Evolutionary conservation across 2,113 vertebrate genomes (phyloP), one percentile per base, ranked within the genome.

Genomic region (Microcebus lehilahytsara): DNA sequence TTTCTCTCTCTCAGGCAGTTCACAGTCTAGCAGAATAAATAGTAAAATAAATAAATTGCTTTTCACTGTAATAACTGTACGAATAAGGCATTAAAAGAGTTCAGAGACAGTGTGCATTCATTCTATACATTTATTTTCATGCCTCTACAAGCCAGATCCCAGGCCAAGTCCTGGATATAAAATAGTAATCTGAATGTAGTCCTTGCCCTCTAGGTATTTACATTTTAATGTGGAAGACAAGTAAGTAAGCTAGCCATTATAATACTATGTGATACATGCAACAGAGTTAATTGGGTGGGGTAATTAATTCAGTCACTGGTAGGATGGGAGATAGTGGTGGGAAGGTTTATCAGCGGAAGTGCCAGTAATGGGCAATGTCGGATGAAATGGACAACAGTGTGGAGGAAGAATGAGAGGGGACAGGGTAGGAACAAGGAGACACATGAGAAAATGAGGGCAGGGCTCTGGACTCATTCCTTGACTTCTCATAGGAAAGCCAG

Each of bases 181-280:
- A 85, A n/a, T 1, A 86, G 46, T 40, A 79, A 93, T 78, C 49
- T 93, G 93, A 91, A 93, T 75, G 85, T 74, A 81, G 53, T 66
- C 40, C 49, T 96, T 72, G 7, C 25, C 72, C 74, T 97, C 17
- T 46, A 85, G 32, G 75, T 74, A 58, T 80, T 96, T 69, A 56
- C 11, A 83, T 67, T 85, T 88, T 78, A 89, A 83, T 64, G 30
- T 85, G n/a, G 37, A 60, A 96, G 85, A 92, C 5, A 79, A 34
- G 40, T 46, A 87, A 49, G 9, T 67, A 84, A 88, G 74, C 6
- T 81, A 56, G 14, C 7, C 81, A 42, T 66, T 30, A 34, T 12
- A 32, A 69, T 10, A 53, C 22, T 34, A 42, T 2, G 2, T 58
- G 62, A 78, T 51, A 49, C 1, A 37, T 7, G 32, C 16, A 75